Evolutionary conservation across 2,113 vertebrate genomes (phyloP), one percentile per base, ranked within the genome.

Genomic region (Oreotrochilus melanogaster): DNA sequence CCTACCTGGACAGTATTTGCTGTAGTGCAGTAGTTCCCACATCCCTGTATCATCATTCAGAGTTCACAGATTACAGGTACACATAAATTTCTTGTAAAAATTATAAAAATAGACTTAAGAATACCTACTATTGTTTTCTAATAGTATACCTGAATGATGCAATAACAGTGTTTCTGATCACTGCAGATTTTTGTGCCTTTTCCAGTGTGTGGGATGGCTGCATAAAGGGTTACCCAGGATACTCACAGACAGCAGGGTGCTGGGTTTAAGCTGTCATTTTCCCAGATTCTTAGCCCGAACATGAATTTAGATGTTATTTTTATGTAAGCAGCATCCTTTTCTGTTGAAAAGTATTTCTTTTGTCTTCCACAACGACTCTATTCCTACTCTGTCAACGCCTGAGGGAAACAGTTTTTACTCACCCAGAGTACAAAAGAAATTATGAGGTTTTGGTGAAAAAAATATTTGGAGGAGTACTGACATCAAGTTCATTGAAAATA

Each of bases 401-500:
- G 9, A 69, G 5, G 16, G n/a, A 75, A 74, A 78, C 5, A 69
- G 4, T 3, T 93, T 87, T 88, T 73, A 62, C 16, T 80, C 14
- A 67, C 48, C 18, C 7, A 47, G 9, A 70, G 3, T 51, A 11
- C 31, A 69, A 33, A 4, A 54, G 2, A 64, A 92, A 90, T 58
- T 45, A 70, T 25, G 18, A 70, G 11, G 10, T 60, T 94, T 94
- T 71, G 79, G 64, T 71, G 18, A 31, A 76, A 91, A 56, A 78
- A 23, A 31, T 4, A 31, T 48, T 57, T 73, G n/a, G 27, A 92
- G 9, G 11, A 60, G 4, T 60, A 51, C 35, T 66, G 75, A 60
- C 16, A 61, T 25, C 31, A 88, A 88, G 84, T 74, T 86, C 86
- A 76, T 56, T 74, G 58, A 88, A 95, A 96, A 67, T 93, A 70